Conservation (phyloP, 1,140 invertebrate genomes). For the Drosophila pachea region DNA sequence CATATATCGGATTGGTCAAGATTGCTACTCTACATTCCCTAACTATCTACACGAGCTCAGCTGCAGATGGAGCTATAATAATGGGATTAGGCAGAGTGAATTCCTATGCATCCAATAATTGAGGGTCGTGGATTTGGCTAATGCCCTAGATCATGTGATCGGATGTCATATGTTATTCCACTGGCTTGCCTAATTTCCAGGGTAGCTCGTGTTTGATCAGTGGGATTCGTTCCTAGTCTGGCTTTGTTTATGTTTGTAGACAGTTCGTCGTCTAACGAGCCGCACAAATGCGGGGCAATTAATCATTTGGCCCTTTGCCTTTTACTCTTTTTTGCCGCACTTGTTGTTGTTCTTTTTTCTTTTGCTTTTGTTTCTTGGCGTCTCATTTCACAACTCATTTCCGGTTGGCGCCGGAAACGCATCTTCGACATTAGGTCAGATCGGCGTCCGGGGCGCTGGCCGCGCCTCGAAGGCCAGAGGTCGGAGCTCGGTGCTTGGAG, state of each 20-base stretch:
- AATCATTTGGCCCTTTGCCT: constrained; percentile 37
- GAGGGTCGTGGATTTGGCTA: too few species aligned
- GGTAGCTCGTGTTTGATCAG: too few species aligned
- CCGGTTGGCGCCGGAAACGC: constrained; percentile 51
- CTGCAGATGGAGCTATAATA: not conserved
- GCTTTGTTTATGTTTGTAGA: constrained; percentile 34
- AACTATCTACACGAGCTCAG: not conserved
- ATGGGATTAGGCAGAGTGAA: not conserved
- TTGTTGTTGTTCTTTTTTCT: not conserved
- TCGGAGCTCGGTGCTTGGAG: not conserved
- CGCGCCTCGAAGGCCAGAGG: not conserved
- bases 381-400: constrained; percentile 55
- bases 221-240: not conserved
- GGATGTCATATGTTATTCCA: too few species aligned
- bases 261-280: constrained; percentile 42
- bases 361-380: constrained; percentile 26
- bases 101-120: too few species aligned
- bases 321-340: constrained; percentile 6
- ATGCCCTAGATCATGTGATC: too few species aligned
- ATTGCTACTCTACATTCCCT: not conserved
- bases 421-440: constrained; percentile 49
- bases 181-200: not conserved
- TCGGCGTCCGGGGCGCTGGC: constrained; percentile 26
- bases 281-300: constrained; percentile 51
- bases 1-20: not conserved